These are phyloP conservation scores for Emydoidea blandingii DNA, from an alignment of 2,797 vertebrate genomes.

Conservation along the genomic window DNA sequence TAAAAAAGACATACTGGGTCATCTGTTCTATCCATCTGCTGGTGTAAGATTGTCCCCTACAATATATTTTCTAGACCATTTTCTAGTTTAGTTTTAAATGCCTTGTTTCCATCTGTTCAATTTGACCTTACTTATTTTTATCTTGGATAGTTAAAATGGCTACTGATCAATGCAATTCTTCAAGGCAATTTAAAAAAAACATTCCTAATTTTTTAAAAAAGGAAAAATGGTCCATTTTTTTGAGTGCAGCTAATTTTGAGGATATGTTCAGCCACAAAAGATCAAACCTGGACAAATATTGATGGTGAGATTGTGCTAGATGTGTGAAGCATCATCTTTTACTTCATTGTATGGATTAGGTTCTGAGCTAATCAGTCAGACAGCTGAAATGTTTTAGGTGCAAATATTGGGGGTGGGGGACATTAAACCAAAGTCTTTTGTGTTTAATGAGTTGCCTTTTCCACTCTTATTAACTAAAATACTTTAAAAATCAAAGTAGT, in stretches of 20 bases:
- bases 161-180: constrained; percentile 49
- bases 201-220: not conserved
- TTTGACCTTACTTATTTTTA: constrained; percentile 72
- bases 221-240: not conserved
- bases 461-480: constrained; percentile 74
- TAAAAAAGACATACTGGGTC: constrained; percentile 39
- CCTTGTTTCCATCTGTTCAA: constrained; percentile 55
- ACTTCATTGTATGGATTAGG: constrained; percentile 57
- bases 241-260: constrained; percentile 64
- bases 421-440: constrained; percentile 46
- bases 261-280: constrained; percentile 57
- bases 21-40: constrained; percentile 64
- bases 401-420: constrained; percentile 68
- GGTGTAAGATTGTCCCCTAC: constrained; percentile 59
- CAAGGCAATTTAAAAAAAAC: constrained; percentile 1
- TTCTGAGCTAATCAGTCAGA: constrained; percentile 69
- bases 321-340: constrained; percentile 25
- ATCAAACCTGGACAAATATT: constrained; percentile 48
- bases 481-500: constrained; percentile 75
- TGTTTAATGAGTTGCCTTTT: constrained; percentile 75
- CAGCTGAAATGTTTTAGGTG: constrained; percentile 55
- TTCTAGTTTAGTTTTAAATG: constrained; percentile 58
- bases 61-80: constrained; percentile 43
- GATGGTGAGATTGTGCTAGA: constrained; percentile 43
- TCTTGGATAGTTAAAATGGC: constrained; percentile 70